Evolutionary conservation across 2,797 vertebrate genomes (phyloP).

Genomic region (Psittacula derbiana): DNA sequence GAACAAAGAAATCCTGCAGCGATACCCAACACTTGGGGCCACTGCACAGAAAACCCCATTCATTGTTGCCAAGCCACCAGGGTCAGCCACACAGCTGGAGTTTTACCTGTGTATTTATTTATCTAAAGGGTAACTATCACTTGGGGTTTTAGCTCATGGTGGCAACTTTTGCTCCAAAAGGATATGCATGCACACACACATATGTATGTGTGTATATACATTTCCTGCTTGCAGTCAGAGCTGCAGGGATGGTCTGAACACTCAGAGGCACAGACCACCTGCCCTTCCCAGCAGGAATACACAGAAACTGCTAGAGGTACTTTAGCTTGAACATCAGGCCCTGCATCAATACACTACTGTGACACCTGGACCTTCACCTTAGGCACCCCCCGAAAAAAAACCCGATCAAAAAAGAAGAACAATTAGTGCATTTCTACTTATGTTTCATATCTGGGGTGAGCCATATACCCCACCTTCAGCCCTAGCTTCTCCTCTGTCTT

Average conservation of each 20-base stretch:
- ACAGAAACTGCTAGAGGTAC: neutral
- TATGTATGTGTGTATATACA: no score
- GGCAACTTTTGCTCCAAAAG: neutral
- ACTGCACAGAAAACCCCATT: conserved; percentile 8
- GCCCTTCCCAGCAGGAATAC: neutral
- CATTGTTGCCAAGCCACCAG: conserved; percentile 1
- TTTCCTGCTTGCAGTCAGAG: neutral
- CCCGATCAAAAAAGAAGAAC: neutral
- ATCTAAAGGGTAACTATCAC: neutral
- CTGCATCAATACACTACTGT: no score
- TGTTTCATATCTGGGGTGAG: neutral
- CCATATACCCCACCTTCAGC: neutral
- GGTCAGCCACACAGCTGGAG: neutral
- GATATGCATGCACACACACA: rapidly evolving
- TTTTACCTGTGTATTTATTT: conserved; percentile 12
- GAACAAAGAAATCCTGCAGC: neutral
- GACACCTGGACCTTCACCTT: neutral
- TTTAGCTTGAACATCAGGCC: neutral
- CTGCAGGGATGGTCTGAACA: rapidly evolving
- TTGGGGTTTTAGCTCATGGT: neutral
- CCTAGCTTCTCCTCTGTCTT: neutral
- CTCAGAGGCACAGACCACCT: neutral
- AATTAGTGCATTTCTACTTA: neutral
- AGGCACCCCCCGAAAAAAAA: neutral
- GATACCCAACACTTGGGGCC: neutral